Conservation (phyloP, 2,797 vertebrate species). For the Lacerta viridis region DNA sequence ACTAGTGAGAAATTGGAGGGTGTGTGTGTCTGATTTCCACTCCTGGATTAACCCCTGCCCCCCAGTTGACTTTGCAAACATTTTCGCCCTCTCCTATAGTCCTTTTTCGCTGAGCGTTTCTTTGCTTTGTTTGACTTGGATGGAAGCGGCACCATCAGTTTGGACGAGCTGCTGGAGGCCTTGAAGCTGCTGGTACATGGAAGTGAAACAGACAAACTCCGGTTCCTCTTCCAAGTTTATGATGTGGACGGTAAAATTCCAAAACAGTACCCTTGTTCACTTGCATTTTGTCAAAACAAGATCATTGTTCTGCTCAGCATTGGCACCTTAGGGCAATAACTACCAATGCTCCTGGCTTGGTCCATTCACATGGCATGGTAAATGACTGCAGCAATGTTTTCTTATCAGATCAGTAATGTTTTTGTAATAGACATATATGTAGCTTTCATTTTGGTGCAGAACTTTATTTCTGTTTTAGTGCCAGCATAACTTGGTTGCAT, state of each 20-base stretch:
- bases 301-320: accelerated
- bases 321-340: neutral
- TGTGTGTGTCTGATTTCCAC: neutral
- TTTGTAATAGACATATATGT: neutral
- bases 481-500: neutral
- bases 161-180: conserved; percentile 88
- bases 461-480: neutral
- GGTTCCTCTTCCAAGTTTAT: conserved; percentile 95
- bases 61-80: accelerated
- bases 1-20: too few relatives aligned
- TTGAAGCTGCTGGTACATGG: conserved; percentile 87
- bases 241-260: conserved; percentile 87
- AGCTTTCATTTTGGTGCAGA: neutral
- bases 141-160: conserved; percentile 86
- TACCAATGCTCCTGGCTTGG: neutral
- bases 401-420: neutral
- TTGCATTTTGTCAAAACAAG: accelerated
- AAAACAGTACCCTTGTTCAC: accelerated
- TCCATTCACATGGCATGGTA: neutral
- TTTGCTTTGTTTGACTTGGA: conserved; percentile 89
- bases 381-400: neutral
- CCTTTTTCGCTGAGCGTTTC: conserved; percentile 93
- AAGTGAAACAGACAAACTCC: conserved; percentile 86
- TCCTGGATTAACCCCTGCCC: neutral
- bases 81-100: conserved; percentile 50